Evolutionary conservation across 1,140 invertebrate genomes (phyloP), one percentile per base, ranked within the genome.

Genomic region (Pseudomyrmex dendroicus): DNA sequence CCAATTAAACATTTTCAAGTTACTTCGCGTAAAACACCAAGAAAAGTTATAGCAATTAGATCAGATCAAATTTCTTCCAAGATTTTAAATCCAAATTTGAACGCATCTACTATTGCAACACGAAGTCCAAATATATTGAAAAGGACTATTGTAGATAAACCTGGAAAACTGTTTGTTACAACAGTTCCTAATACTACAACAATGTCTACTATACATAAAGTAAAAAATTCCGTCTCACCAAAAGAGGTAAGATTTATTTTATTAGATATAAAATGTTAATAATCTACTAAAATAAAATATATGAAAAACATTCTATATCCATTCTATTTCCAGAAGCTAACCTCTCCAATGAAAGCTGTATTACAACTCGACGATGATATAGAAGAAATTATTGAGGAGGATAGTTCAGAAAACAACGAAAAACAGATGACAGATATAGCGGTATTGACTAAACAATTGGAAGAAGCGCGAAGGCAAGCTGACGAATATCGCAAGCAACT

Each of bases 401-500:
- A 92, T 64, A 86, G 86, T 77, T 70, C 83, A 52, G 89, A 90
- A 54, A 84, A 87, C 77, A 87, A 80, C n/a, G 86, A 91, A 67
- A 35, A 35, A 35, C 87, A 89, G 48, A 90, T 92, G 73, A 93
- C 91, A 17, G 93, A 95, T 62, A 89, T 95, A 56, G 95, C 92
- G 61, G 72, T 92, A 22, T 84, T 95, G 0, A 94, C 93, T 91
- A 93, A 91, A 84, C 93, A 95, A 90, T 93, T 95, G 67, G 92
- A 92, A 15, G 94, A 95, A 87, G 94, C 95, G 2, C 90, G 91
- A 87, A 94, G 92, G 89, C 89, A 93, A 87, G 94, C 93, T 0
- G 95, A 95, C 50, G 94, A 95, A 77, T 95, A 95, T 83, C 95
- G 95, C 66, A 92, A 94, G 82, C 94, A 95, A 84, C 91, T 95